phyloP scores from a whole-genome alignment of 2,888 invertebrate genomes.

The Lasioglossum calceatum region DNA sequence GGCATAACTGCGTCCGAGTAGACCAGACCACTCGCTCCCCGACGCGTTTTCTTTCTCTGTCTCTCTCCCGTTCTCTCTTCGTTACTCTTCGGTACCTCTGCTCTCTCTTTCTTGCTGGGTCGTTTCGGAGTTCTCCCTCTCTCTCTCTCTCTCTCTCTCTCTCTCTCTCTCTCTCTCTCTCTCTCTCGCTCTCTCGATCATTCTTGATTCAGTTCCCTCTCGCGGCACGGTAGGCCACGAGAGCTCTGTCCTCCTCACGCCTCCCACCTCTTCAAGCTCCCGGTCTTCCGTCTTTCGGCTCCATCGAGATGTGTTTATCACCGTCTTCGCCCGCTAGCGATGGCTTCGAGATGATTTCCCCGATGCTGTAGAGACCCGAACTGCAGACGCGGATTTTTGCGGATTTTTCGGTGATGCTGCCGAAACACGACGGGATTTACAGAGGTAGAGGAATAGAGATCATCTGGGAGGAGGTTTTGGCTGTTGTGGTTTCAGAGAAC shows the following conservation, averaged over 20 bases:
- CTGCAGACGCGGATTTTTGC: not conserved
- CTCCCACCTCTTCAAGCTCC: not conserved
- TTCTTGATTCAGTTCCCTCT: not conserved
- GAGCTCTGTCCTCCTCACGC: not conserved
- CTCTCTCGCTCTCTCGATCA: not conserved
- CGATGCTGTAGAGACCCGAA: not conserved
- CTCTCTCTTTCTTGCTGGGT: slow-evolving; percentile 50
- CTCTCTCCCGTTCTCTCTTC: slow-evolving; percentile 55
- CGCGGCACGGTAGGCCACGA: slow-evolving; percentile 29
- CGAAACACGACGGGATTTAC: no score
- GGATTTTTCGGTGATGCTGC: not conserved
- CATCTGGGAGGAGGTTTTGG: no score
- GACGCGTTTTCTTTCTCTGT: slow-evolving; percentile 68
- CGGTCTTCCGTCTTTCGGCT: slow-evolving; percentile 16
- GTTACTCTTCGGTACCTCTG: slow-evolving; percentile 56
- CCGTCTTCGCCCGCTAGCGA: slow-evolving; percentile 24
- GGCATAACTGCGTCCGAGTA: slow-evolving; percentile 81
- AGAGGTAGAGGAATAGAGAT: no score
- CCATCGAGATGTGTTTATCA: not conserved
- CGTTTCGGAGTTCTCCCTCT: slow-evolving; percentile 41
- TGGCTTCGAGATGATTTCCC: slow-evolving; percentile 22
- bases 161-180: not conserved
- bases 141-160: no score
- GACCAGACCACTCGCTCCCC: slow-evolving; percentile 68
- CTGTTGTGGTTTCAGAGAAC: no score